Base-by-base conservation (phyloP, 2,888 invertebrate species). In the Thymelicus lineola region DNA sequence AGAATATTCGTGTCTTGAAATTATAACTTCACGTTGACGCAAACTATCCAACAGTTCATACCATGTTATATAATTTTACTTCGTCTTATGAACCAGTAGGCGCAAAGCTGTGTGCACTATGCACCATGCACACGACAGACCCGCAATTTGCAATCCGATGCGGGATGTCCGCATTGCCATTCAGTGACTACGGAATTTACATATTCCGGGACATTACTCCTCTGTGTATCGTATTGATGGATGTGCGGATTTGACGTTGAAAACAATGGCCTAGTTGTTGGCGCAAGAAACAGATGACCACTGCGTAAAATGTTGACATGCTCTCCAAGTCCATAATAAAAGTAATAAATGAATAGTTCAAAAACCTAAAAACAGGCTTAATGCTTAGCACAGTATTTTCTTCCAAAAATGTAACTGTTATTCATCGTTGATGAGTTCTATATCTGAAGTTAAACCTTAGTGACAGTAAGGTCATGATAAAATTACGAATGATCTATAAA, bases 141-240 rank as follows among this genome's bases (percentile, higher is more conserved):
- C 77, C 75, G 76, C 82, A 82, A 83, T 82, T 82, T 80, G 82
- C 84, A 82, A 82, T 77, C 79, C 79, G 72, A 64, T 57, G 55
- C 64, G 42, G 45, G 15, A 46, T 45, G 70, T 75, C 74, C 20
- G 75, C 75, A 71, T 74, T 75, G 77, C 75, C 79, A 82, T 81
- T 78, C 81, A 79, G 77, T 77, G 78, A 42, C 65, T 57, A 45
- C 74, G 72, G 61, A 71, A 80, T 81, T 80, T 76, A 75, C 80
- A 81, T 77, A 71, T 60, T 59, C 64, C 66, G 15, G 64, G 20
- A 10, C 58, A 38, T 38, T 38, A 58, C 10, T 57, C 57, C 48
- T 17, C 15, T 15, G 48, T 50, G 53, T 53, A 53, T 53, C 20
- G 53, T 53, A 53, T 53, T 53, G 53, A 53, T 53, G 53, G 14